Conservation (phyloP, 2,113 vertebrate species). For the Morone chrysops region DNA sequence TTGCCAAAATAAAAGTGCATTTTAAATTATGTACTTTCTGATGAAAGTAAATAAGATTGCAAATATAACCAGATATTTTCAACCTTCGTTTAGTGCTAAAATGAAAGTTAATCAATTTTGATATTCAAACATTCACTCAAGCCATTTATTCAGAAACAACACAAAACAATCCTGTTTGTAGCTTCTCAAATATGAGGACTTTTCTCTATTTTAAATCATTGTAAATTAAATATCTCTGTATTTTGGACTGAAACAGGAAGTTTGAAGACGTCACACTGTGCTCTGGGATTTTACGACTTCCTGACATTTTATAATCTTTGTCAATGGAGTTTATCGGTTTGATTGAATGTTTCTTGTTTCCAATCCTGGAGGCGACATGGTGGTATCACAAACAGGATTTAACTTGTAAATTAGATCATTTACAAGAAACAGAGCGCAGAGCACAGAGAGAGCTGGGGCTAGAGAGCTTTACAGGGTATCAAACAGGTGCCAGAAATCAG, state of each 20-base stretch:
- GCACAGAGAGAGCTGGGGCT: not conserved
- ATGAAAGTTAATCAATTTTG: not conserved
- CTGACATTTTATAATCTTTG: not conserved
- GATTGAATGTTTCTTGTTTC: not conserved
- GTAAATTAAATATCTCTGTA: not conserved
- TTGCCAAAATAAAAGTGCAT: no score
- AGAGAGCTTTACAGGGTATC: conserved; percentile 6
- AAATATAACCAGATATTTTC: not conserved
- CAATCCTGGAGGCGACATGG: not conserved
- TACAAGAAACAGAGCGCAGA: not conserved
- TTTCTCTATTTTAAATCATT: not conserved
- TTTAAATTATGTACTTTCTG: no score
- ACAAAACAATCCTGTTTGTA: not conserved
- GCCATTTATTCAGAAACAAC: not conserved
- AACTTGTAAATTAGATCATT: not conserved
- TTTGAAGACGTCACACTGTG: not conserved
- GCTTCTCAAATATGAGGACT: not conserved
- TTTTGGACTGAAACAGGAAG: not conserved
- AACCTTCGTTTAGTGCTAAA: not conserved
- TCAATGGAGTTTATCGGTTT: not conserved
- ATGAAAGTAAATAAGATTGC: not conserved
- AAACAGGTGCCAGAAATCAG: conserved; percentile 17
- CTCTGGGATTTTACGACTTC: not conserved
- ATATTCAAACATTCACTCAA: no score
- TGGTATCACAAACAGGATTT: not conserved